Conservation (phyloP, 2,888 invertebrate genomes). For the Spilosoma lubricipeda region DNA sequence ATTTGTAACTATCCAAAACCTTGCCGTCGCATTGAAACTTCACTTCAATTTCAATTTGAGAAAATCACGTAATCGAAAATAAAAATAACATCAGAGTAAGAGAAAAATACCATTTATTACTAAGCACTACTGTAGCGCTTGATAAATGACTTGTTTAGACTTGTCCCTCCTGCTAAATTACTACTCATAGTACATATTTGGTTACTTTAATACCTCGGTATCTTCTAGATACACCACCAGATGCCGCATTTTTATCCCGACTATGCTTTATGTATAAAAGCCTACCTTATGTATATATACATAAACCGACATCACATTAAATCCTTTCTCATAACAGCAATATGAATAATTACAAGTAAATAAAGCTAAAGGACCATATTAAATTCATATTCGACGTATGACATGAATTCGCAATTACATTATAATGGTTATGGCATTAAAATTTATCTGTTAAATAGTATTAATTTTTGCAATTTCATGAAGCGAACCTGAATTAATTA, state of each 20-base stretch:
- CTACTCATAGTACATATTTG: background rate
- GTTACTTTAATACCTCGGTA: background rate
- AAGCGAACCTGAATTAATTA: constrained; percentile 2
- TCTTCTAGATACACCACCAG: background rate
- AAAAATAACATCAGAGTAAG: constrained; percentile 7
- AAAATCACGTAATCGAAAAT: constrained; percentile 2
- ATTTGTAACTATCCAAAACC: background rate
- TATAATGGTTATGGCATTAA: background rate
- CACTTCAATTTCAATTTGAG: background rate
- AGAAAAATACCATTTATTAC: constrained; percentile 10
- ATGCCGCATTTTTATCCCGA: background rate
- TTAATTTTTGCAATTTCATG: background rate
- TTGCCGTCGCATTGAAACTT: background rate
- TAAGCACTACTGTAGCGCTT: constrained; percentile 6
- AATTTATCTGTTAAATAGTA: constrained; percentile 8
- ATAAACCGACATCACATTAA: background rate
- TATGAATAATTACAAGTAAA: background rate
- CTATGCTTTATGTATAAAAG: background rate
- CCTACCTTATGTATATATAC: no score
- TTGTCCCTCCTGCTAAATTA: background rate
- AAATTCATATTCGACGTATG: background rate
- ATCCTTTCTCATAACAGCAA: background rate
- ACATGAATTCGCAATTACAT: background rate
- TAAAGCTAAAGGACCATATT: background rate
- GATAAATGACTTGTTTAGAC: constrained; percentile 3